Conservation (phyloP, 1,140 invertebrate species). For the Calosoma granatense region DNA sequence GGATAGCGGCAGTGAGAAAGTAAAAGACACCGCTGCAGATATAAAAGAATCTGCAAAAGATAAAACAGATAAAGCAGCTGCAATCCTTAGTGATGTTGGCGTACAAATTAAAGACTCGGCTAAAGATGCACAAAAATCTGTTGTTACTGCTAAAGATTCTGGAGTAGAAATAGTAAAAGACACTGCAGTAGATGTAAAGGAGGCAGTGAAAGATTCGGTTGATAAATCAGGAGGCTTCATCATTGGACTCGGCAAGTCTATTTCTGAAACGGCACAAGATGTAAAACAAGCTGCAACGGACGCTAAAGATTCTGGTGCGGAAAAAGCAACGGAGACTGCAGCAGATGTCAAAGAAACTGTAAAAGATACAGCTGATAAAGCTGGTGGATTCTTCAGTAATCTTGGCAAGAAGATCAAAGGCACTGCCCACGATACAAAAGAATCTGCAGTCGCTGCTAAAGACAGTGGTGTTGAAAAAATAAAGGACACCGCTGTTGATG, state of each 20-base stretch:
- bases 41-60: neutral
- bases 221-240: neutral
- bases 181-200: slow-evolving; percentile 9
- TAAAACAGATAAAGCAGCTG: neutral
- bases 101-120: neutral
- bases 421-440: neutral
- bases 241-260: neutral
- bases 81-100: neutral
- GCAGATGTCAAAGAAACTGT: neutral
- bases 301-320: neutral
- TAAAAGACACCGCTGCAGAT: neutral
- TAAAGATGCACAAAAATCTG: neutral
- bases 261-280: neutral
- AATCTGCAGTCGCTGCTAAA: neutral
- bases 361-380: slow-evolving; percentile 9
- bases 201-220: slow-evolving; percentile 11
- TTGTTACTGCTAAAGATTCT: slow-evolving; percentile 7
- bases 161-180: slow-evolving; percentile 12
- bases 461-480: neutral
- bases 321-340: neutral
- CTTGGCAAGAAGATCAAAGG: neutral
- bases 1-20: neutral
- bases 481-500: neutral
- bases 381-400: neutral
- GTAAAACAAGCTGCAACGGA: neutral